phyloP scores from a whole-genome alignment of 1,140 invertebrate genomes.

The Meloidogyne hapla region DNA sequence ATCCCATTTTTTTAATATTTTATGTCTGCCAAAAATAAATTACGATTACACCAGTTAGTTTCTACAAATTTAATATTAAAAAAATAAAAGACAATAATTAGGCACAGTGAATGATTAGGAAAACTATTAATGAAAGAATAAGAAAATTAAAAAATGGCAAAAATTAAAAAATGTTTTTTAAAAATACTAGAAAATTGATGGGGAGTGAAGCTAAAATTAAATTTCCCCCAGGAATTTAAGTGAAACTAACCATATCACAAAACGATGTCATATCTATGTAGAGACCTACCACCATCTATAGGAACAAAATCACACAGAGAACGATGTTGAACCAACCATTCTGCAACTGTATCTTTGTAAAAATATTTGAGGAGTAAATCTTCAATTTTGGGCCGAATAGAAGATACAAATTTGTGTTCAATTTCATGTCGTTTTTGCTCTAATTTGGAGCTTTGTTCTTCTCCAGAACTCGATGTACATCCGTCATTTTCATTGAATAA shows the following conservation, averaged over 20 bases:
- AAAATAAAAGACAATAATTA: too few relatives aligned
- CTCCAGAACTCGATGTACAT: not conserved
- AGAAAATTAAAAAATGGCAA: too few relatives aligned
- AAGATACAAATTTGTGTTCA: conserved; percentile 16
- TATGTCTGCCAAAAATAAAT: too few relatives aligned
- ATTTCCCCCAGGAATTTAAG: not conserved
- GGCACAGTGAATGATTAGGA: too few relatives aligned
- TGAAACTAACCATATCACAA: not conserved
- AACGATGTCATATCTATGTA: not conserved
- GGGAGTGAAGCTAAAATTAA: too few relatives aligned
- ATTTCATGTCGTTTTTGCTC: conserved; percentile 25
- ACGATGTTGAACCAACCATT: conserved; percentile 30
- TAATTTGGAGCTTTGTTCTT: not conserved
- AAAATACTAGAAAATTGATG: not conserved
- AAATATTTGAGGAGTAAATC: conserved; percentile 26
- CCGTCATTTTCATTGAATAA: not conserved
- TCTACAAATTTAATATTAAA: too few relatives aligned
- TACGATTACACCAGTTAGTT: too few relatives aligned
- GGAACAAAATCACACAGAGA: conserved; percentile 1
- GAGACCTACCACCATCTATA: not conserved
- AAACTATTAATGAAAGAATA: too few relatives aligned
- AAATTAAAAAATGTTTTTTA: too few relatives aligned
- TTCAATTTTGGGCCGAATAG: conserved; percentile 25
- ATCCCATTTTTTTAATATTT: too few relatives aligned
- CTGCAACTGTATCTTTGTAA: conserved; percentile 37